Percentiles rank a stretch among this genome's conserved stretches.
These are phyloP conservation scores for Lycocerus yunnanus DNA, from an alignment of 2,888 invertebrate genomes.

Conservation along the genomic window DNA sequence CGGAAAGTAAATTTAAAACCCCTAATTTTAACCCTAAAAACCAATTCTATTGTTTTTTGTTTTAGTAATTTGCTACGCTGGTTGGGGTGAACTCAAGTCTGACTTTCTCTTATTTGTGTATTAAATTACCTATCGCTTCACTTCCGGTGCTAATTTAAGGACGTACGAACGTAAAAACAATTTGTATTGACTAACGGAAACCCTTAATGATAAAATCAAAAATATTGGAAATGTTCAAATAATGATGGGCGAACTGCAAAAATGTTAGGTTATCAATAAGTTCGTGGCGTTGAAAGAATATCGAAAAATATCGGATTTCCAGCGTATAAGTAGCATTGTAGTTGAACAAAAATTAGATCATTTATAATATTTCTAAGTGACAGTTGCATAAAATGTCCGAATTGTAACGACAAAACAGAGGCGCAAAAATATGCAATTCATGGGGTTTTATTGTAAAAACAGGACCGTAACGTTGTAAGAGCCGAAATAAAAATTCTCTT, in stretches of 20 bases:
- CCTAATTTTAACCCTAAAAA: not conserved
- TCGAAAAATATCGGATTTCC: constrained; percentile 48
- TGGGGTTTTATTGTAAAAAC: constrained; percentile 44
- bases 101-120: not conserved
- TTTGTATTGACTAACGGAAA: not conserved
- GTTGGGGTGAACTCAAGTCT: not conserved
- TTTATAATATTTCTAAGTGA: constrained; percentile 56
- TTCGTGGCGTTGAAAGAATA: not conserved
- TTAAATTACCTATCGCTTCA: not conserved
- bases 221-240: not conserved
- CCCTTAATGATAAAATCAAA: not conserved
- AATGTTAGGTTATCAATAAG: not conserved
- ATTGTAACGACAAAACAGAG: constrained; percentile 45
- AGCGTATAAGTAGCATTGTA: constrained; percentile 43
- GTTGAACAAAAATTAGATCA: constrained; percentile 49
- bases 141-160: not conserved
- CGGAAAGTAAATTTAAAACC: not conserved
- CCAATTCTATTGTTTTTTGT: not conserved
- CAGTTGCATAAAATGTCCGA: constrained; percentile 52
- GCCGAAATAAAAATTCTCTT: not conserved
- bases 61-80: not conserved
- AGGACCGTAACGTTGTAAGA: constrained; percentile 22
- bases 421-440: constrained; percentile 52
- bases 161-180: not conserved
- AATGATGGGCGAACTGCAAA: not conserved